These are phyloP conservation scores for Drosophila watanabei DNA, from an alignment of 1,140 invertebrate genomes.

Conservation along the genomic window DNA sequence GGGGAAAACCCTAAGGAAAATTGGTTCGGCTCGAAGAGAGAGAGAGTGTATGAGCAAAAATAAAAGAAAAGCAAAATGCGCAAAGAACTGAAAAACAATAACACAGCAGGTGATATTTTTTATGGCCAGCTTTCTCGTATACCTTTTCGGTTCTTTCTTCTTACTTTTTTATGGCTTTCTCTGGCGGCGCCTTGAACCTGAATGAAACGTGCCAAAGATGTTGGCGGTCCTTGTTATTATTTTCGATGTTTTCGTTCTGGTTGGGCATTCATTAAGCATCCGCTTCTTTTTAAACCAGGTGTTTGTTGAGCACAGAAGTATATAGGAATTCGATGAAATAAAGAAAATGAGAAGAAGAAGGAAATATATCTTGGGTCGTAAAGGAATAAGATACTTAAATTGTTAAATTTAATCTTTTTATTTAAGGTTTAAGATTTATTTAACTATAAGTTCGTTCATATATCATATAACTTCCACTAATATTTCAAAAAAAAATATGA, in stretches of 20 bases:
- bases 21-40: conserved; percentile 2
- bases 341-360: neutral
- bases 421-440: too few species aligned
- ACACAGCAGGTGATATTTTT: conserved; percentile 79
- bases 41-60: neutral
- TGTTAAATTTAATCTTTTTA: neutral
- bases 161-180: conserved; percentile 48
- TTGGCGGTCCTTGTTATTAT: conserved; percentile 33
- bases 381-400: neutral
- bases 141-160: conserved; percentile 15
- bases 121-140: conserved; percentile 33
- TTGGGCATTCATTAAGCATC: conserved; percentile 59
- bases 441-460: too few species aligned
- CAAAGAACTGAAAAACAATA: conserved; percentile 66
- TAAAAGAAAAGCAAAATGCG: conserved; percentile 20
- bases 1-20: conserved; percentile 22
- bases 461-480: too few species aligned
- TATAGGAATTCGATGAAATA: neutral
- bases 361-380: neutral
- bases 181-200: conserved; percentile 34
- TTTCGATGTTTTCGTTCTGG: conserved; percentile 34
- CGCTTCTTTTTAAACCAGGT: conserved; percentile 2
- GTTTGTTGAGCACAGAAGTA: too few species aligned
- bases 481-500: too few species aligned
- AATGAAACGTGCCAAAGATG: conserved; percentile 55